phyloP scores from a whole-genome alignment of 2,888 invertebrate species.

The Nephrotoma appendiculata region DNA sequence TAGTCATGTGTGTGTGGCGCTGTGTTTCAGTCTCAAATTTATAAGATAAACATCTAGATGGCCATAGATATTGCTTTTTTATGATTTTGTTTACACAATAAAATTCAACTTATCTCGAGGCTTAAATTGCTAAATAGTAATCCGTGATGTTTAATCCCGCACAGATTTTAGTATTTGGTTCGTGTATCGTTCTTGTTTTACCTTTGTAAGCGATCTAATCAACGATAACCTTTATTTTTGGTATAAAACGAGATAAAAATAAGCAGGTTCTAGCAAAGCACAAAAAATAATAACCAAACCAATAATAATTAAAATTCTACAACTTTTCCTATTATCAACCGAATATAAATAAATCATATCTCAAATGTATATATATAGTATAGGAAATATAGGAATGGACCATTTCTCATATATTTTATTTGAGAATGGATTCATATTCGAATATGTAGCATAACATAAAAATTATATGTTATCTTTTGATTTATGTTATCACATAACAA shows the following conservation, averaged over 20 bases:
- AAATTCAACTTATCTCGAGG: neutral
- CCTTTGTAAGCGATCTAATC: neutral
- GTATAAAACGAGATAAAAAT: neutral
- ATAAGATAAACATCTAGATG: neutral
- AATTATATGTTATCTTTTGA: neutral
- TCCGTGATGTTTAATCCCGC: neutral
- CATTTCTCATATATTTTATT: neutral
- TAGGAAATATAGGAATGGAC: neutral
- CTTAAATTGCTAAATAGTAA: neutral
- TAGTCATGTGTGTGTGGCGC: neutral
- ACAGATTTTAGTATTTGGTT: neutral
- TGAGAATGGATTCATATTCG: neutral
- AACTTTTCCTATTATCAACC: neutral
- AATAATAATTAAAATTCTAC: neutral
- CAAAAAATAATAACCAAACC: neutral
- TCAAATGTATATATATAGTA: neutral
- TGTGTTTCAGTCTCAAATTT: neutral
- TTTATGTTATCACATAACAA: neutral
- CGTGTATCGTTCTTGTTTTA: neutral
- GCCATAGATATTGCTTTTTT: neutral
- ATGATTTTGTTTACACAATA: neutral
- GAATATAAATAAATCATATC: neutral
- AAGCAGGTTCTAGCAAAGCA: neutral
- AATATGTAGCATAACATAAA: neutral
- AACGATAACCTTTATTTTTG: neutral